Percentiles rank a stretch among this genome's conserved stretches.
These are phyloP conservation scores for Argyrosomus japonicus DNA, from an alignment of 2,113 vertebrate genomes.

Conservation along the genomic window DNA sequence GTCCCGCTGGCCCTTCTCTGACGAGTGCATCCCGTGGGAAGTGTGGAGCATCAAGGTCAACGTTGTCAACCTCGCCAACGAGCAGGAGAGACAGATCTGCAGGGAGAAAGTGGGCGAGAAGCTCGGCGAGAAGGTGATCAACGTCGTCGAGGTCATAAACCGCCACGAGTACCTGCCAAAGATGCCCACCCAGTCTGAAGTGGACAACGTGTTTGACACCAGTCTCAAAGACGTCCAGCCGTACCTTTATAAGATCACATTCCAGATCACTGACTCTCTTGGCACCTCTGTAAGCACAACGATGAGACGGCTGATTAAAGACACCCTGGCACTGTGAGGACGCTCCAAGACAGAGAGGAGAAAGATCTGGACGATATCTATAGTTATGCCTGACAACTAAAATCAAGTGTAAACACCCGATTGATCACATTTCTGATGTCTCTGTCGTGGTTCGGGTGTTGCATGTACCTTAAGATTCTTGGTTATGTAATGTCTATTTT, in stretches of 20 bases:
- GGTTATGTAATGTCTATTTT: slow-evolving; percentile 38
- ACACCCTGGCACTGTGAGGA: slow-evolving; percentile 92
- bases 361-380: not conserved
- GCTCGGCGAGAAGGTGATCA: slow-evolving; percentile 97
- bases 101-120: slow-evolving; percentile 98
- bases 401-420: not conserved
- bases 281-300: slow-evolving; percentile 97
- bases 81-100: slow-evolving; percentile 98
- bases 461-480: slow-evolving; percentile 19
- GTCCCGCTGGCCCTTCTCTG: slow-evolving; percentile 97
- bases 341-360: not conserved
- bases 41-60: slow-evolving; percentile 99
- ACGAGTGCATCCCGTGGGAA: slow-evolving; percentile 98
- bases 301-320: slow-evolving; percentile 97
- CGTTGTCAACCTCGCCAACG: slow-evolving; percentile 93
- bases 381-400: slow-evolving; percentile 7
- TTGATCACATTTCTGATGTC: not conserved
- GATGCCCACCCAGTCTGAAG: slow-evolving; percentile 98
- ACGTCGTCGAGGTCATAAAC: slow-evolving; percentile 98
- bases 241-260: slow-evolving; percentile 97
- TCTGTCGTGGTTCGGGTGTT: slow-evolving; percentile 9
- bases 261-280: slow-evolving; percentile 95
- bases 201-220: slow-evolving; percentile 98
- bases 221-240: slow-evolving; percentile 97
- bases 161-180: slow-evolving; percentile 98